These are phyloP conservation scores for Patagioenas fasciata DNA, from an alignment of 2,113 vertebrate genomes.

Conservation along the genomic window DNA sequence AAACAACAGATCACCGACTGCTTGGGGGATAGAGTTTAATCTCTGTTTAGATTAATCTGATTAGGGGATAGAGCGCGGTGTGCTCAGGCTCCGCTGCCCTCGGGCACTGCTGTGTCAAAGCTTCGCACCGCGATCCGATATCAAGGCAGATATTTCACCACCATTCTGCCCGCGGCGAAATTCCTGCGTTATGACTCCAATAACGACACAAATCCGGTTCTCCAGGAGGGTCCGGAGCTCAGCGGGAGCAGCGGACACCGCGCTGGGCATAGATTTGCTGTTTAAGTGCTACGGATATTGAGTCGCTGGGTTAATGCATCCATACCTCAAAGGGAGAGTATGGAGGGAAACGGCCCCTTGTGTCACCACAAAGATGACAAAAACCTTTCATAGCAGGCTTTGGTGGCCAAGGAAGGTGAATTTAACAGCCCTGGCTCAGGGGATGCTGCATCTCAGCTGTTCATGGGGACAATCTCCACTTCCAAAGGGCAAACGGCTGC, in stretches of 20 bases:
- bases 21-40: not conserved
- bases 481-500: accelerated
- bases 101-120: accelerated
- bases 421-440: too few relatives aligned
- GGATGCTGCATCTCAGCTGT: not conserved
- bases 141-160: not conserved
- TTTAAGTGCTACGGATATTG: not conserved
- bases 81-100: not conserved
- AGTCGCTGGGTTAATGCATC: not conserved
- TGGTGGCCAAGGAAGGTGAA: too few relatives aligned
- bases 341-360: not conserved
- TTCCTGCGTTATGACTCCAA: not conserved
- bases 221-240: not conserved
- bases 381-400: not conserved
- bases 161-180: not conserved
- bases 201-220: accelerated
- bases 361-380: not conserved
- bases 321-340: not conserved
- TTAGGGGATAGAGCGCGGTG: not conserved
- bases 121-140: accelerated
- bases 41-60: not conserved
- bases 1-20: not conserved
- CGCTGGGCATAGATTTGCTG: accelerated
- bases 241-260: not conserved
- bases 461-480: accelerated